phyloP scores from a whole-genome alignment of 2,888 invertebrate genomes.

The Drosophila crucigera region DNA sequence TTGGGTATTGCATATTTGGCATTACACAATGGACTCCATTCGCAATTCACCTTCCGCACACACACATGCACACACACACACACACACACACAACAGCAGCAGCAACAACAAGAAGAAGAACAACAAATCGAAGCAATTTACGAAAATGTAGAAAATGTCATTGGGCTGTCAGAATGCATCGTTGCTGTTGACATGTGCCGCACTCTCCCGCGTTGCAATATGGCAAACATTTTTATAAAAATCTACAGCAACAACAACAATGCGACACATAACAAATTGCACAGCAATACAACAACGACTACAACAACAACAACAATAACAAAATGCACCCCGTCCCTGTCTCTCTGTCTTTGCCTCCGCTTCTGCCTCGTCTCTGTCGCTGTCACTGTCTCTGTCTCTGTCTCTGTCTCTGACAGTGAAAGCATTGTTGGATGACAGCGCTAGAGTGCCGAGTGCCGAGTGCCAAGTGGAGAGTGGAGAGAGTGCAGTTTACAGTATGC shows the following conservation, averaged over 20 bases:
- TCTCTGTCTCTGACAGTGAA: slow-evolving; percentile 72
- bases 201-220: slow-evolving; percentile 44
- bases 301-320: slow-evolving; percentile 49
- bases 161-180: slow-evolving; percentile 83
- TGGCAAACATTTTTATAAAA: slow-evolving; percentile 72
- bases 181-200: slow-evolving; percentile 76
- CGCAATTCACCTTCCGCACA: slow-evolving; percentile 8
- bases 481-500: neutral
- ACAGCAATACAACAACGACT: slow-evolving; percentile 52
- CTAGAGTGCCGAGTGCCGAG: slow-evolving; percentile 36
- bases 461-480: slow-evolving; percentile 11
- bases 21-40: neutral
- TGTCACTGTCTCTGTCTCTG: slow-evolving; percentile 9
- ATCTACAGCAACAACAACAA: slow-evolving; percentile 52
- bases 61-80: neutral
- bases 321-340: slow-evolving; percentile 18
- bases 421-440: slow-evolving; percentile 81
- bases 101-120: slow-evolving; percentile 20
- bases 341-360: slow-evolving; percentile 1
- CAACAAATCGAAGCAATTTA: slow-evolving; percentile 83
- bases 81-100: neutral
- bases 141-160: slow-evolving; percentile 84
- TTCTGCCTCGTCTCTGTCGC: neutral
- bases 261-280: slow-evolving; percentile 59
- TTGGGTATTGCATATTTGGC: slow-evolving; percentile 1